Evolutionary conservation across 2,888 invertebrate species (phyloP), one percentile per base, ranked within the genome.

Genomic region (Hemaris fuciformis): DNA sequence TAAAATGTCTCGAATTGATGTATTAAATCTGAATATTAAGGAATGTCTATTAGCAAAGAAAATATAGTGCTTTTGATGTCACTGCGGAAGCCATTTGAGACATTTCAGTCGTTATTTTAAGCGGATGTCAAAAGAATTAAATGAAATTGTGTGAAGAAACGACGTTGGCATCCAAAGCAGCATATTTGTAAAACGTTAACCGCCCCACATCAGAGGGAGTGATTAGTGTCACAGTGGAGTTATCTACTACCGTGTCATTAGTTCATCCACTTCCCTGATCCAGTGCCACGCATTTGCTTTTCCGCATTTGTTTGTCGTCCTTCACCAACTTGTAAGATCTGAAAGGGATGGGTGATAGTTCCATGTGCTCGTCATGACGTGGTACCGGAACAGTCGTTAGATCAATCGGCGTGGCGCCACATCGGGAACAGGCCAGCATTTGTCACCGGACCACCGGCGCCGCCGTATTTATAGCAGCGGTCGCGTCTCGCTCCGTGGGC

Each of bases 381-480:
- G 74, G 78, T 77, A 81, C 79, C 78, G 79, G 78, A 80, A 78
- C 75, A 78, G 81, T 78, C 81, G 81, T 84, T 89, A 87, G 88
- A 91, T 91, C 90, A 90, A 89, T 89, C 88, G 84, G 79, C 83
- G 82, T 83, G 84, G 83, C 86, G 87, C 85, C 81, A 83, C 83
- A 81, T 80, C 80, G 83, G 85, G 84, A 84, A 84, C 84, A 79
- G 75, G 76, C 81, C 83, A 80, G 88, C 86, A 88, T 91, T 91
- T 91, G 91, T 91, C 91, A 89, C 89, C 83, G 88, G 91, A 92
- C 91, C 91, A 92, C 91, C 89, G 84, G 87, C 87, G 85, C 86
- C 83, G 90, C 77, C 71, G 85, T 91, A 92, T 92, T 92, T 91
- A 92, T 92, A 92, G 91, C 85, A 77, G 81, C 87, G 85, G 85